Percentiles rank a stretch among this genome's conserved stretches.
Conservation (phyloP, 2,797 vertebrate species). For the Lepilemur septentrionalis region DNA sequence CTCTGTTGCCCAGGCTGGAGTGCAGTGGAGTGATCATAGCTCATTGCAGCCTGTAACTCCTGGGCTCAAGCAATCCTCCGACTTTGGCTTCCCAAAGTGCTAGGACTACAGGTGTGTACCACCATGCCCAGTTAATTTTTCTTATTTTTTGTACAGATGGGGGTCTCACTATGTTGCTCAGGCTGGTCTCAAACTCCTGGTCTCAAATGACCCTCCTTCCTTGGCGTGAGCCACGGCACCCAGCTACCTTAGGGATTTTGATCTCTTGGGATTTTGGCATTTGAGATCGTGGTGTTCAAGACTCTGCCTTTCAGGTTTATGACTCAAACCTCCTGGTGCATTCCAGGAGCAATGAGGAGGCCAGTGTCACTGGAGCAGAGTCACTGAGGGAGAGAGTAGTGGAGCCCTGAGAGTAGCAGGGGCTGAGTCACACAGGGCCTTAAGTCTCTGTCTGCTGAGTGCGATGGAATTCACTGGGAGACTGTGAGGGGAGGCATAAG, state of each 20-base stretch:
- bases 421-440: background rate
- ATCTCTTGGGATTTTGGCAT: background rate
- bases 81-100: too few relatives aligned
- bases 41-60: too few relatives aligned
- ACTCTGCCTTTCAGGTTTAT: background rate
- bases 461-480: background rate
- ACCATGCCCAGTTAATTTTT: background rate
- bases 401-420: background rate
- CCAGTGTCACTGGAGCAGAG: background rate
- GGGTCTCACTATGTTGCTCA: background rate
- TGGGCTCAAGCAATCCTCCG: too few relatives aligned
- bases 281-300: background rate
- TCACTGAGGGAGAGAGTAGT: background rate
- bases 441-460: background rate
- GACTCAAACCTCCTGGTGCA: background rate
- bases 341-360: background rate
- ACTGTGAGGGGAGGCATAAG: background rate
- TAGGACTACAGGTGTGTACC: background rate
- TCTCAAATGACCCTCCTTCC: background rate
- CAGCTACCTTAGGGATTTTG: background rate
- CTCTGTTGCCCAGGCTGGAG: too few relatives aligned
- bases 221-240: rapidly evolving
- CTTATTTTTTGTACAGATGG: background rate
- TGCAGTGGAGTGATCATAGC: too few relatives aligned
- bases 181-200: background rate